A percentile compares a stretch with the other conserved stretches of the same genome.
Conservation (phyloP, 2,113 vertebrate genomes). For the Poecile atricapillus region DNA sequence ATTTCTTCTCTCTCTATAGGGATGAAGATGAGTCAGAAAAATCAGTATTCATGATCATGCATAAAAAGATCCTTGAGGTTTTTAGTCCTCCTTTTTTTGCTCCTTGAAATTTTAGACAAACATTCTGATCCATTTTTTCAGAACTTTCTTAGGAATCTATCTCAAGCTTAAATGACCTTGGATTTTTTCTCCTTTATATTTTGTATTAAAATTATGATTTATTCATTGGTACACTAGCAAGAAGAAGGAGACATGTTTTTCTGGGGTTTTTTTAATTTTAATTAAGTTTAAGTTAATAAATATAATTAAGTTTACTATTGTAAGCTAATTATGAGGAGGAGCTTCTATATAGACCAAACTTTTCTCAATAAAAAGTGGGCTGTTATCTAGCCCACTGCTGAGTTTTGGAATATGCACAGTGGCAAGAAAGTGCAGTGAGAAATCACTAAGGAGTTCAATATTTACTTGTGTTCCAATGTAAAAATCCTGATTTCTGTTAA, state of each 20-base stretch:
- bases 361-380: neutral
- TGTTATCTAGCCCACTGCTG: neutral
- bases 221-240: neutral
- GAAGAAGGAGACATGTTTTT: neutral
- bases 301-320: neutral
- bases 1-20: neutral
- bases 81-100: neutral
- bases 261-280: neutral
- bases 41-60: neutral
- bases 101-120: neutral
- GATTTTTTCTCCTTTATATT: neutral
- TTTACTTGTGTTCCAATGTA: neutral
- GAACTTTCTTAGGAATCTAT: neutral
- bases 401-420: neutral
- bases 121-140: neutral
- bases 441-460: neutral
- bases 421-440: neutral
- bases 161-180: neutral
- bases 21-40: neutral
- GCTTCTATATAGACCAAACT: neutral
- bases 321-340: neutral
- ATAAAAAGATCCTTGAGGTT: neutral
- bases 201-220: neutral
- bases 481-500: neutral
- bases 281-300: neutral